Base-by-base conservation (phyloP, 2,888 invertebrate species). In the Oconnorella tubifera region DNA sequence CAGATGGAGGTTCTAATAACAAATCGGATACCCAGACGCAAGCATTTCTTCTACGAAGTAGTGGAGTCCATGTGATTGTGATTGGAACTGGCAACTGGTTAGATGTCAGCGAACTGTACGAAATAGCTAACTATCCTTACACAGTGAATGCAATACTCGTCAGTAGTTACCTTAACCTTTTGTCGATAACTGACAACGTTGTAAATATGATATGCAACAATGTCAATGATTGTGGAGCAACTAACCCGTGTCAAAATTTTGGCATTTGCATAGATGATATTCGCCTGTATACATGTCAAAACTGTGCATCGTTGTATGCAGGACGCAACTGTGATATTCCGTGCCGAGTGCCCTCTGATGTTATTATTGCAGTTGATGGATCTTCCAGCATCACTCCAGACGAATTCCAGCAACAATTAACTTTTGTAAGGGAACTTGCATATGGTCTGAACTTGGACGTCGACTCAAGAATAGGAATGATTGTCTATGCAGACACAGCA, bases 311-410 rank as follows among this genome's bases (percentile, higher is more conserved):
- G 53, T 19, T 19, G 14, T 51, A 23, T 25, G 14, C 53, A 10
- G 53, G 53, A 51, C 10, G 25, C 23, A 51, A 10, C 4, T 51
- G 53, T 27, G 25, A 51, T 6, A 51, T 51, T 25, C 53, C 67
- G 3, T 79, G 78, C 63, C 72, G 68, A 0, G 70, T 76, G 1
- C 70, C 64, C 3, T 76, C 75, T 19, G 79, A 80, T 62, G 66
- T 80, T 4, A 69, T 78, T 10, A 78, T 80, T 65, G 68, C 78
- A 14, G 59, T 80, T n/a, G 68, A 66, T 48, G 29, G 57, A 4
- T 63, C 69, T 2, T 58, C 63, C 50, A 60, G 63, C 32, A 59
- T 70, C 28, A 28, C 27, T 23, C 23, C 50, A 3, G 19, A 48
- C 28, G 60, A 60, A 28, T 60, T 60, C 31, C 48, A 60, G 31